Percentiles rank a stretch among this genome's conserved stretches.
Evolutionary conservation across 1,140 invertebrate species (phyloP).

Genomic region (Orchesella cincta): DNA sequence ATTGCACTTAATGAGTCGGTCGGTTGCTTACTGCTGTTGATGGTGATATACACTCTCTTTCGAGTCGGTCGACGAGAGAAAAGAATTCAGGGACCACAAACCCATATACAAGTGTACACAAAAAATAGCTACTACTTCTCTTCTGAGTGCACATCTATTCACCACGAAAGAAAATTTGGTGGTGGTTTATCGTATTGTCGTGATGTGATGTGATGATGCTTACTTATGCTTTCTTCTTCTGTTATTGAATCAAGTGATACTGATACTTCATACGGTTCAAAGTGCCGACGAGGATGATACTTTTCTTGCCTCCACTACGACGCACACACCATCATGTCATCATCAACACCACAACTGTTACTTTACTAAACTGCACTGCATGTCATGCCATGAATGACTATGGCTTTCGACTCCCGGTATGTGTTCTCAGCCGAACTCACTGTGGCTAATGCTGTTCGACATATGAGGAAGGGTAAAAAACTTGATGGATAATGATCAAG

Average conservation of each 20-base stretch:
- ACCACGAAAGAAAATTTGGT: background rate
- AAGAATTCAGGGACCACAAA: conserved; percentile 46
- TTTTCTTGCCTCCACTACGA: too few relatives aligned
- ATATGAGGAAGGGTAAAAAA: background rate
- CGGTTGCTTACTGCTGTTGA: too few relatives aligned
- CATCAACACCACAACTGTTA: background rate
- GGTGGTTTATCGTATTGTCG: background rate
- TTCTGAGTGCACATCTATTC: background rate
- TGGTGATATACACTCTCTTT: too few relatives aligned
- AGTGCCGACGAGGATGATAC: background rate
- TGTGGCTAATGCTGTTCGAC: background rate
- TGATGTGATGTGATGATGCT: background rate
- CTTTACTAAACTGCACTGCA: conserved; percentile 16
- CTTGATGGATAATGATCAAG: conserved; percentile 6
- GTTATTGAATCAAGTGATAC: too few relatives aligned
- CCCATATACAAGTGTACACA: conserved; percentile 5
- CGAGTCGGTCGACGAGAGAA: background rate
- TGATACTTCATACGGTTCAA: background rate
- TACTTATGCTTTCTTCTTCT: background rate
- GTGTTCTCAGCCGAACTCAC: background rate
- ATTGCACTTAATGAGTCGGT: conserved; percentile 49
- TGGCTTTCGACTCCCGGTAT: conserved; percentile 1
- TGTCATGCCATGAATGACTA: conserved; percentile 20
- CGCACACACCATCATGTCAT: background rate
- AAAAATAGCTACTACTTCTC: background rate